Evolutionary conservation across 2,888 invertebrate genomes (phyloP).

Genomic region (Netelia fuscicornis): DNA sequence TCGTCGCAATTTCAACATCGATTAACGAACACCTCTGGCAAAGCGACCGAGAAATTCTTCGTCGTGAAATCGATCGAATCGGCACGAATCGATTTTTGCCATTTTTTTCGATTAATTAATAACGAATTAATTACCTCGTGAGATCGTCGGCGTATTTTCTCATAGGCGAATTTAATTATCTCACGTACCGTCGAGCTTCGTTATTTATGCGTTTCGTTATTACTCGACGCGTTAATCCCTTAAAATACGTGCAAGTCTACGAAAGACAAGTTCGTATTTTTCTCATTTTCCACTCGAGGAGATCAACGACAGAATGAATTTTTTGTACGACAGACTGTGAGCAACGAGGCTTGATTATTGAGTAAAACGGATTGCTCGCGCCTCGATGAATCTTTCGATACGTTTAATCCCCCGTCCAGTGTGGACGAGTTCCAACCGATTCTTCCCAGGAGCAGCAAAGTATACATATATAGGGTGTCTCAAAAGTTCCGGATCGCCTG

Average conservation of each 20-base stretch:
- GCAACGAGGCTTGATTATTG: conserved; percentile 55
- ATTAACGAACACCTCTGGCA: background rate
- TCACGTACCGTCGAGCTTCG: background rate
- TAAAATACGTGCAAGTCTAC: background rate
- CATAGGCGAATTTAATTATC: background rate
- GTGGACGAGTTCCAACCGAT: conserved; percentile 10
- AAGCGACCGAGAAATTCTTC: background rate
- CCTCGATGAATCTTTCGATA: conserved; percentile 38
- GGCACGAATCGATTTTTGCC: background rate
- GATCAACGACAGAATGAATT: background rate
- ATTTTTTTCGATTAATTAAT: background rate
- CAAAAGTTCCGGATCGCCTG: no score
- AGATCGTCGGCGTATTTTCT: background rate
- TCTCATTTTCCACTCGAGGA: background rate
- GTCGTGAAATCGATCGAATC: background rate
- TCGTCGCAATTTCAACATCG: background rate
- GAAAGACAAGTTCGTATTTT: background rate
- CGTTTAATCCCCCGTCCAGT: conserved; percentile 26
- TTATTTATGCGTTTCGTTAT: background rate
- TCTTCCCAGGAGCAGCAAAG: background rate
- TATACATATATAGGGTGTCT: background rate
- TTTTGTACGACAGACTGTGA: conserved; percentile 29
- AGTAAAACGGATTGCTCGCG: conserved; percentile 40
- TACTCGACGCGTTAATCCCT: background rate
- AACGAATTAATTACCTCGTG: background rate